These are phyloP conservation scores for Eupithecia centaureata DNA, from an alignment of 2,888 invertebrate genomes.

Conservation along the genomic window DNA sequence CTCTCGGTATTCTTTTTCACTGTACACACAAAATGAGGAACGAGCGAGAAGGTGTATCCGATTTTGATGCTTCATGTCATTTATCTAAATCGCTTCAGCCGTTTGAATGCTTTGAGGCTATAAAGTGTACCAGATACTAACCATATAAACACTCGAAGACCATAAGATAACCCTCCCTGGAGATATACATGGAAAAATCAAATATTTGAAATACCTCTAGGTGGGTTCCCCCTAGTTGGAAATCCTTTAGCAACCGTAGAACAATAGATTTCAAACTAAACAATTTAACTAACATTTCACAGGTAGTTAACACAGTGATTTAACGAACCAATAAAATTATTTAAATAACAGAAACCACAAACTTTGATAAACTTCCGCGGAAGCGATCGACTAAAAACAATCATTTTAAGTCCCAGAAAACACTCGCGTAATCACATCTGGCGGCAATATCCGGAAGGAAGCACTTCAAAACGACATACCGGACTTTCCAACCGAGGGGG, in stretches of 20 bases:
- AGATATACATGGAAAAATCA: too few relatives aligned
- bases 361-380: not conserved
- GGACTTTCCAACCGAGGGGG: conserved; percentile 95
- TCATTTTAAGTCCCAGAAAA: not conserved
- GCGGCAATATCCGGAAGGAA: conserved; percentile 2
- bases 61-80: too few relatives aligned
- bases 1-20: too few relatives aligned
- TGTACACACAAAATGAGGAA: too few relatives aligned
- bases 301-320: not conserved
- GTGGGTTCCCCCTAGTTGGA: not conserved
- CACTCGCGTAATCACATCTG: conserved; percentile 16
- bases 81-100: not conserved
- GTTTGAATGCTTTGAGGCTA: not conserved
- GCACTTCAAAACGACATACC: conserved; percentile 84
- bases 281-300: not conserved
- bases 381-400: not conserved
- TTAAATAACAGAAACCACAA: not conserved
- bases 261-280: not conserved
- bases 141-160: not conserved
- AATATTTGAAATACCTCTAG: too few relatives aligned
- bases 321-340: not conserved
- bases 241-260: not conserved
- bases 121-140: not conserved
- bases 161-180: not conserved
- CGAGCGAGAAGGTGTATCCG: too few relatives aligned